These are phyloP conservation scores for Tetrao urogallus DNA, from an alignment of 2,113 vertebrate species.

Conservation along the genomic window DNA sequence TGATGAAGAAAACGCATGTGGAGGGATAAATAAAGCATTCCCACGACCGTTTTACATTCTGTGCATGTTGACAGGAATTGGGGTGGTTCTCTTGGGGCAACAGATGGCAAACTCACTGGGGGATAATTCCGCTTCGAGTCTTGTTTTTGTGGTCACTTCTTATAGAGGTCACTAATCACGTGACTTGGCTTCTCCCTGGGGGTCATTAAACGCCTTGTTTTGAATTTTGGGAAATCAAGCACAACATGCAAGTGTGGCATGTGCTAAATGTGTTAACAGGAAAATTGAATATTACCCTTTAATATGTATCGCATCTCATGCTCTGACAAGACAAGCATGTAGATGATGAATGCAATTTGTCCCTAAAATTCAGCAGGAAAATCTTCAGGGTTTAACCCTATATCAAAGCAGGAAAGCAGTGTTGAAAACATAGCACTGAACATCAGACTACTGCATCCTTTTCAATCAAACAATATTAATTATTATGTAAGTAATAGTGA, in stretches of 20 bases:
- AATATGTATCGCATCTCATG: constrained; percentile 27
- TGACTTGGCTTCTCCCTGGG: constrained; percentile 35
- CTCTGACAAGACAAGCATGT: constrained; percentile 39
- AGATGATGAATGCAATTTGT: constrained; percentile 52
- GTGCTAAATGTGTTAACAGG: constrained; percentile 29
- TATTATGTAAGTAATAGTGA: constrained; percentile 69
- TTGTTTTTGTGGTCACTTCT: constrained; percentile 27
- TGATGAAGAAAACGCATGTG: not conserved
- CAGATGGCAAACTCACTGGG: constrained; percentile 33
- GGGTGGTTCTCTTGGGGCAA: not conserved
- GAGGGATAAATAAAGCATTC: not conserved
- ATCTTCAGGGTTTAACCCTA: constrained; percentile 19
- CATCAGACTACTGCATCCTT: constrained; percentile 44
- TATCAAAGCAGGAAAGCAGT: constrained; percentile 7
- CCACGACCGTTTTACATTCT: not conserved
- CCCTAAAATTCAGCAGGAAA: constrained; percentile 44
- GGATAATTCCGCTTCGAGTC: not conserved
- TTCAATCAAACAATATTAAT: constrained; percentile 50
- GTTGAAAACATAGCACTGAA: constrained; percentile 33
- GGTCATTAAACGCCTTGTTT: not conserved
- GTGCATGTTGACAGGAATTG: not conserved
- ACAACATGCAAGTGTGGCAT: not conserved
- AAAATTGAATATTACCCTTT: constrained; percentile 11
- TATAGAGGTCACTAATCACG: constrained; percentile 25
- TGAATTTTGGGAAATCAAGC: constrained; percentile 38